Evolutionary conservation across 1,140 invertebrate species (phyloP), one percentile per base, ranked within the genome.

Genomic region (Sesamia nonagrioides): DNA sequence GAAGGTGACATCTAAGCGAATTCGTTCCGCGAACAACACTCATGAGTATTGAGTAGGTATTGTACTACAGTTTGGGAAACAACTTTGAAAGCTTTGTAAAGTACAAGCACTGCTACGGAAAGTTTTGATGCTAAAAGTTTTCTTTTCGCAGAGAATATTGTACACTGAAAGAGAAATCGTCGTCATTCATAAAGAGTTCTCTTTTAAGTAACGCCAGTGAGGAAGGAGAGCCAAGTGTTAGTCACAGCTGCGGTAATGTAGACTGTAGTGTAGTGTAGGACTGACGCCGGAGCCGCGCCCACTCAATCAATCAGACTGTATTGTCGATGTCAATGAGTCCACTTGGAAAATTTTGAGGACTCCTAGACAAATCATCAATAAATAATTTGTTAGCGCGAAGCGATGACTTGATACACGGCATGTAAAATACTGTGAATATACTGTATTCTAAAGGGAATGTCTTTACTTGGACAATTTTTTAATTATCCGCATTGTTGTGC

Each of bases 201-300:
- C 42, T 27, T 69, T 27, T 18, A 21, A 69, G 66, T 48, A 48
- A 18, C n/a, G 42, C 18, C 40, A 45, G 60, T 61, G 17, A 61
- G 45, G 54, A 71, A 52, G 18, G n/a, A 48, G 27, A 54, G 68
- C 68, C 6, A 69, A 71, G 68, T 48, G n/a, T 71, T 52, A 52
- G 68, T 54, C 40, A 35, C 45, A 69, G 45, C 45, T 6, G 7
- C 9, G 68, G 45, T 6, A 50, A 13, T 50, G 45, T 5, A 1
- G 1, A n/a, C 2, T 50, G 27, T 48, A 17, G 68, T 54, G 13
- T 1, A 13, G 7, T 35, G 4, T 18, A 42, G 15, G n/a, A 13
- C 15, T 66, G 35, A 15, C 17, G 58, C 58, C 58, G 9, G 18
- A 17, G 4, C 54, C 18, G 1, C 15, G 15, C 18, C 6, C 18